Base-by-base conservation (phyloP, 2,888 invertebrate species). In the Troides oblongomaculatus region DNA sequence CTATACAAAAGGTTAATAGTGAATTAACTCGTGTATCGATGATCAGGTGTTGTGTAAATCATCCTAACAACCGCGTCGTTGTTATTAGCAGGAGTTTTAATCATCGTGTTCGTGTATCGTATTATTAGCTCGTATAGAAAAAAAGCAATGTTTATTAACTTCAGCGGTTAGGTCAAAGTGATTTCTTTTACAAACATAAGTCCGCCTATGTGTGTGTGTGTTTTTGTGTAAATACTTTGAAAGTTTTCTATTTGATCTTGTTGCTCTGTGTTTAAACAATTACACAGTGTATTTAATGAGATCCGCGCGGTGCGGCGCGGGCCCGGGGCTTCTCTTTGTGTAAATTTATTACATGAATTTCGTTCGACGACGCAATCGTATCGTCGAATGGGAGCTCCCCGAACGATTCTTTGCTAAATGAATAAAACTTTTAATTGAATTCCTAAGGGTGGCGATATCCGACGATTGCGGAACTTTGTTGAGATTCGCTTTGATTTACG, bases 351-450 rank as follows among this genome's bases (percentile, higher is more conserved):
- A 87, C 81, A 85, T 81, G 84, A 88, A 89, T 64, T 67, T 50
- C 61, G 64, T 62, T 70, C 63, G 68, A 64, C 62, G 53, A 61
- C 57, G 79, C 81, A 71, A 71, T 71, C 71, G 64, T 71, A 72
- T 68, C 74, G 65, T 75, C 81, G 82, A 84, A 85, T 85, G 82
- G 80, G 83, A 87, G 82, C 84, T 82, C 80, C 84, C 84, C 83
- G 81, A 82, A 78, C 82, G 84, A 86, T 87, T 87, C 88, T 87
- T 86, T 85, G 84, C 83, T 82, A 88, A 89, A 90, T 91, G 88
- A 90, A 89, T 90, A 89, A 91, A 92, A 88, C 88, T 92, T 92
- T 92, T 90, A 92, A 91, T 91, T 89, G 88, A 89, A 90, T 90
- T 84, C 82, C 17, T 63, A 50, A 46, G 60, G 69, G 60, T 72